Percentiles rank a stretch among this genome's conserved stretches.
These are phyloP conservation scores for Cotesia chilonis DNA, from an alignment of 1,140 invertebrate species.

Conservation along the genomic window DNA sequence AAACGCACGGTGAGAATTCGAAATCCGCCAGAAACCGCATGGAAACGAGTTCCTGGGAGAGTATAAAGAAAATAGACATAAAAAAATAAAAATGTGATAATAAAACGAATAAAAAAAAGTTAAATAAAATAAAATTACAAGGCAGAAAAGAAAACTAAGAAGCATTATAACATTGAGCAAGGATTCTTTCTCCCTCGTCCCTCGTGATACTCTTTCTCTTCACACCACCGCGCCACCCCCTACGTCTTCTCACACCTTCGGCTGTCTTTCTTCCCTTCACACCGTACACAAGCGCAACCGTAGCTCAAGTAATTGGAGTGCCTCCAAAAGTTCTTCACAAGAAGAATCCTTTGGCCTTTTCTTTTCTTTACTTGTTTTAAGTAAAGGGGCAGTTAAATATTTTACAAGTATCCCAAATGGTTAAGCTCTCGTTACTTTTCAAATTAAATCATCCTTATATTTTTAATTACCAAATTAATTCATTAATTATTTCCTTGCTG, in stretches of 20 bases:
- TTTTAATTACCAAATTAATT: slow-evolving; percentile 1
- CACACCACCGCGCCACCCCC: background rate
- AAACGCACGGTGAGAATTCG: slow-evolving; percentile 24
- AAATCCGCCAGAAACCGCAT: slow-evolving; percentile 31
- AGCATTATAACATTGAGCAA: slow-evolving; percentile 13
- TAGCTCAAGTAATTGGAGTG: slow-evolving; percentile 28
- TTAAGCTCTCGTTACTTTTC: slow-evolving; percentile 21
- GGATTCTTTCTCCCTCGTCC: slow-evolving; percentile 10
- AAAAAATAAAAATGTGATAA: slow-evolving; percentile 3
- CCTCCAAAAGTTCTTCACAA: slow-evolving; percentile 32
- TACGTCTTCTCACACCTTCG: background rate
- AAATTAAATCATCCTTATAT: slow-evolving; percentile 11
- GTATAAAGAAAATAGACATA: background rate
- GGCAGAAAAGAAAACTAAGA: slow-evolving; percentile 4
- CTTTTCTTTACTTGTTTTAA: slow-evolving; percentile 8
- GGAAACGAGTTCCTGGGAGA: slow-evolving; percentile 4
- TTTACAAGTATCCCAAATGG: slow-evolving; percentile 22
- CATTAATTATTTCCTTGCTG: background rate
- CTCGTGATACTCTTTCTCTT: background rate
- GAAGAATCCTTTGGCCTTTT: slow-evolving; percentile 14
- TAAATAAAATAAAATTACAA: background rate
- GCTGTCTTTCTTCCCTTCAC: background rate
- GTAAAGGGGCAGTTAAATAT: slow-evolving; percentile 28
- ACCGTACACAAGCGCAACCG: slow-evolving; percentile 8
- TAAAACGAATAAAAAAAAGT: background rate